Evolutionary conservation across 2,113 vertebrate species (phyloP), one percentile per base, ranked within the genome.

Genomic region (Scomber japonicus): DNA sequence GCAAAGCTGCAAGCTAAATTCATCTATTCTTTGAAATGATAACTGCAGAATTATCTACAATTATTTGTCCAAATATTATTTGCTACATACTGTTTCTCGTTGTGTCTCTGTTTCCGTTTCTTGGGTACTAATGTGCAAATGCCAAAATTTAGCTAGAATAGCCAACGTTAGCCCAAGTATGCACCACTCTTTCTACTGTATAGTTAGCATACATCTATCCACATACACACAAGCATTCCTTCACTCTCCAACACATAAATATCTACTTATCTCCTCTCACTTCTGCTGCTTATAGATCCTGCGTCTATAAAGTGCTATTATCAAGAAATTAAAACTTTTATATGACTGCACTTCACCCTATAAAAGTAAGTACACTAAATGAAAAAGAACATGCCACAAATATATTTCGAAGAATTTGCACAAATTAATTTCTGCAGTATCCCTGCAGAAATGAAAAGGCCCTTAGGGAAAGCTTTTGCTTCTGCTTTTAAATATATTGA

Each of bases 401-500:
- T 69, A 63, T 62, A 63, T 62, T 69, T 3, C 5, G 6, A 49
- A 66, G 54, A 73, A 71, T 54, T 12, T 48, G 15, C 31, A 24
- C 51, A 8, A 60, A n/a, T 81, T 54, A 48, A 64, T 53, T 13
- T 11, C 14, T 56, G 66, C 27, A 66, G 40, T 51, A 14, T 76
- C 14, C 44, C 69, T 81, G 45, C 30, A 60, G 3, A 27, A 7
- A 63, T 35, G 5, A 12, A 21, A 71, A 44, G 56, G 2, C 55
- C 30, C 63, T 66, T 0, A 50, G 27, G 40, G 15, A 63, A 49
- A 62, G 27, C 14, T 27, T 75, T 24, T 56, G 54, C 48, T 45
- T 16, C 44, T 71, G 54, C 31, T 56, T 76, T 53, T 40, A 57
- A 71, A 49, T 31, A 19, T 48, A 50, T 45, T 69, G 61, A 75